Base-by-base conservation (phyloP, 2,113 vertebrate genomes). In the Ameiurus melas region DNA sequence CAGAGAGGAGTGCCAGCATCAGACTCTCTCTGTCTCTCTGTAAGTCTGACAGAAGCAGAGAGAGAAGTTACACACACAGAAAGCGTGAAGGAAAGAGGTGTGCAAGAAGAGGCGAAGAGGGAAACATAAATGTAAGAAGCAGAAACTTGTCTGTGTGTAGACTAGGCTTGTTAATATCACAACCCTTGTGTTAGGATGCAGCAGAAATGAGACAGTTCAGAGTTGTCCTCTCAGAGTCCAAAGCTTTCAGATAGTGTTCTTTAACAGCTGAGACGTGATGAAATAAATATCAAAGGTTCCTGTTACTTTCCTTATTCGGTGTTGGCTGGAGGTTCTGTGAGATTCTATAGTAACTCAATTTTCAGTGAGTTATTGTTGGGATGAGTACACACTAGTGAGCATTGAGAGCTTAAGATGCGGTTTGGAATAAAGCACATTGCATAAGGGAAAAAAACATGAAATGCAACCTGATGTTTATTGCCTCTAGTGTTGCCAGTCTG, bases 1-100 rank as follows among this genome's bases (percentile, higher is more conserved):
- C 71, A 85, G 73, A 88, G 73, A 88, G 60, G 60, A 88, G 73
- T 70, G 60, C 83, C 87, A 85, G 83, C 73, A 88, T 88, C 87
- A 80, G 87, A 85, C 83, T 88, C 47, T 39, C 73, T 80, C 73
- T 77, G 70, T 80, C 47, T 88, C 58, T 85, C 47, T 78, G 78
- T 13, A 57, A 43, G 68, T 36, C 70, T 78, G 85, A 89, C 70
- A 89, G 88, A 83, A 55, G 75, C 36, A 64, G 39, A 78, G 58
- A 85, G 66, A 89, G 73, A 75, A 83, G 68, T 73, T 39, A 66
- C 27, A 64, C 33, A 36, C 19, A 64, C n/a, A 77, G 25, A 87
- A 16, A 86, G 58, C 60, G 51, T 51, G 62, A 66, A 53, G 57
- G 30, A 47, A 81, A 47, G 64, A 82, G 17, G n/a, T 43, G 68